Evolutionary conservation across 2,888 invertebrate species (phyloP).

Genomic region (Agonopterix alstromeriana): DNA sequence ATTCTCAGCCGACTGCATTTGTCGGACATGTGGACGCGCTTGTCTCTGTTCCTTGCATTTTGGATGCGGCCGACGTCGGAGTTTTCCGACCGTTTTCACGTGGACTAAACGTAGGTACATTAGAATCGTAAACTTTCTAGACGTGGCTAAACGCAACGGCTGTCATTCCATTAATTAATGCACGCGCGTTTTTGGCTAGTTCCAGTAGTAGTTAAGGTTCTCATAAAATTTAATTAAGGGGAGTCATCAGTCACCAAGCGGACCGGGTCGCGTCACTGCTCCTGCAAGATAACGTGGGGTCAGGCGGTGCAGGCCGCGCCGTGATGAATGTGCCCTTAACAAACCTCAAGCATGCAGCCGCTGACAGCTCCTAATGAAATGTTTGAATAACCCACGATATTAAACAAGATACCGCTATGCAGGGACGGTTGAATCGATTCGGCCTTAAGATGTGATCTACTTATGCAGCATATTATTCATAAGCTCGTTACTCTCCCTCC

Average conservation of each 20-base stretch:
- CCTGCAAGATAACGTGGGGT: conserved; percentile 68
- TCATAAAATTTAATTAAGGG: conserved; percentile 73
- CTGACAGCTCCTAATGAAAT: conserved; percentile 48
- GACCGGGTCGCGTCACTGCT: conserved; percentile 59
- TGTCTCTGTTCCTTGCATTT: conserved; percentile 60
- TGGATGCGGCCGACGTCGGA: conserved; percentile 48
- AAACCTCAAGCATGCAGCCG: conserved; percentile 68
- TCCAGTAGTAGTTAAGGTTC: conserved; percentile 30
- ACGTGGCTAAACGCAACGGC: conserved; percentile 25
- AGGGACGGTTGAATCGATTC: conserved; percentile 33
- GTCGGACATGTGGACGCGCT: conserved; percentile 42
- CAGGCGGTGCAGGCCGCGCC: conserved; percentile 53
- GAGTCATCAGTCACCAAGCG: conserved; percentile 69
- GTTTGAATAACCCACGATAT: conserved; percentile 64
- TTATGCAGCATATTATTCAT: conserved; percentile 63
- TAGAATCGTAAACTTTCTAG: conserved; percentile 43
- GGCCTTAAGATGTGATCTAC: conserved; percentile 41
- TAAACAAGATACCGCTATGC: conserved; percentile 33
- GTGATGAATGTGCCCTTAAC: conserved; percentile 69
- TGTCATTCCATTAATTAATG: conserved; percentile 28
- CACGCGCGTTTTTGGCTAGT: conserved; percentile 14
- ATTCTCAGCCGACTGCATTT: conserved; percentile 30
- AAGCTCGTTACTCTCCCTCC: conserved; percentile 52
- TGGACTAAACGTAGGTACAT: conserved; percentile 50
- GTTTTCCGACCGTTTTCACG: conserved; percentile 45